Base-by-base conservation (phyloP, 1,140 invertebrate species). In the Drosophila baimaii region DNA sequence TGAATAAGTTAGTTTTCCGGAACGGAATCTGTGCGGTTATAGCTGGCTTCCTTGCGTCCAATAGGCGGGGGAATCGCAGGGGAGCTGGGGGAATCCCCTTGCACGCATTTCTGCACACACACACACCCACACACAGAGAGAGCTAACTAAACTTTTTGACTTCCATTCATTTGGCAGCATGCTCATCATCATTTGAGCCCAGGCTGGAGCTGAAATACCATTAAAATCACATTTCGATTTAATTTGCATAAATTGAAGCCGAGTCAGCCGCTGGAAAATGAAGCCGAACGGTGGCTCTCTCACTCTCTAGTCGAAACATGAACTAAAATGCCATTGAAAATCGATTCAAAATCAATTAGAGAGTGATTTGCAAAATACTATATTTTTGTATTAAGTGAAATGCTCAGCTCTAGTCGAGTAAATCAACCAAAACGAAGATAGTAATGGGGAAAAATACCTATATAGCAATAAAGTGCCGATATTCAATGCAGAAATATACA, bases 161-260 rank as follows among this genome's bases (percentile, higher is more conserved):
- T 65, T 41, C 12, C 27, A 71, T 59, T 59, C 39, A 72, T 59
- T 59, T 69, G 54, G 37, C 59, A 56, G 27, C 43, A 56, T n/a
- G 41, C 23, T 61, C 57, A 54, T 70, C 77, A 77, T 77, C 73
- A 59, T 61, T 43, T 46, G 31, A 39, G 39, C 33, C 33, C 15
- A 21, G 33, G 27, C 47, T 23, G 17, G 9, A 49, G 79, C 33
- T 56, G 57, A 76, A 79, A 65, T 79, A 35, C 73, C 82, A 86
- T 86, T 82, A 86, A 86, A 88, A 86, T 72, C 59, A 86, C 83
- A 88, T 86, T 75, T 77, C 71, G 62, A 88, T 88, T 82, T 82
- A 57, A 82, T 86, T 82, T 79, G 71, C 83, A 82, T 82, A 79
- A 88, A 79, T 82, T 81, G 70, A 69, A 86, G 70, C 54, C 44